Conservation (phyloP, 2,113 vertebrate genomes). For the Pterophyllum scalare region DNA sequence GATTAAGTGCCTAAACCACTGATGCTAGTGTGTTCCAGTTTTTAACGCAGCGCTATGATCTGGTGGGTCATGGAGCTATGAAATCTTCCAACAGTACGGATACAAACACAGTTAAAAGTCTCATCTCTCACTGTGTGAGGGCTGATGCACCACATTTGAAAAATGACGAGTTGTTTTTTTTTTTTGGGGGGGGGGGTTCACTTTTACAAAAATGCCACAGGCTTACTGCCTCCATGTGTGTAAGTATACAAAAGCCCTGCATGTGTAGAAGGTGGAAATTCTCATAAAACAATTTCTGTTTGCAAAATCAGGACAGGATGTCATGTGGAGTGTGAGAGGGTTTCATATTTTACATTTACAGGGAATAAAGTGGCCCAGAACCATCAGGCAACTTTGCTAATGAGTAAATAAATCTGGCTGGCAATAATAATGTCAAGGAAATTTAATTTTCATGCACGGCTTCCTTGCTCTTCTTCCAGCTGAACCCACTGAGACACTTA, state of each 20-base stretch:
- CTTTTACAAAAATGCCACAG: neutral
- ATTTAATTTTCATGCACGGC: neutral
- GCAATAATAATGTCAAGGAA: neutral
- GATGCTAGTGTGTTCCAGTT: neutral
- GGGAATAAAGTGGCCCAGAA: neutral
- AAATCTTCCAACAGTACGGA: neutral
- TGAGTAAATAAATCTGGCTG: conserved; percentile 6
- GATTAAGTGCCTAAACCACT: neutral
- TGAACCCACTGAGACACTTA: neutral
- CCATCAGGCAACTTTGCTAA: neutral
- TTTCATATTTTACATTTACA: neutral
- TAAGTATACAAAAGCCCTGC: neutral
- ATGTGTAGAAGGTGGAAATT: neutral
- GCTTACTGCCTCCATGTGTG: neutral
- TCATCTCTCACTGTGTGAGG: neutral
- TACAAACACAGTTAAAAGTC: neutral
- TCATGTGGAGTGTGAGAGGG: neutral
- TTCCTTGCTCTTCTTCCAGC: neutral
- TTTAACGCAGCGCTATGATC: neutral
- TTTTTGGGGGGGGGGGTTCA: no score
- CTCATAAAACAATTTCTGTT: neutral
- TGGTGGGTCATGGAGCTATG: neutral
- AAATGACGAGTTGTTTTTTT: neutral
- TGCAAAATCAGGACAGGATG: neutral
- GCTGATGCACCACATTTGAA: neutral